Percentiles rank a stretch among this genome's conserved stretches.
phyloP scores from a whole-genome alignment of 1,140 invertebrate species.

The Cepaea nemoralis region DNA sequence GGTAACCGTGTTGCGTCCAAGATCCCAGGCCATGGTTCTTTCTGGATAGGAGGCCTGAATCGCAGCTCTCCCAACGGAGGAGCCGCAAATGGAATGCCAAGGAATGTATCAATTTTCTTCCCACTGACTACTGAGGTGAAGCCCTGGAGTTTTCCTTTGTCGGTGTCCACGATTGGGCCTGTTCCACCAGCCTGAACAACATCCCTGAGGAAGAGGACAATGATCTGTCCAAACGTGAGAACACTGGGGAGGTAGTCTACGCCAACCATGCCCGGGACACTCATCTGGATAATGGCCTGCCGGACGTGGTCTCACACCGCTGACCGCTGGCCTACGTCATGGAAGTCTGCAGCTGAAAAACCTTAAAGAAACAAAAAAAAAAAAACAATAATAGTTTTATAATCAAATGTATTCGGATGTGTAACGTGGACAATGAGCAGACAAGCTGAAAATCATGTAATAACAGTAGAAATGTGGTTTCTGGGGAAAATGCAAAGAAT shows the following conservation, averaged over 20 bases:
- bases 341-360: no score
- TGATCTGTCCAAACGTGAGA: background rate
- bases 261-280: background rate
- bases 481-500: no score
- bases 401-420: no score
- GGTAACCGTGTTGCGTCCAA: constrained; percentile 82
- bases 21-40: constrained; percentile 84
- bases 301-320: no score
- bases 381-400: background rate
- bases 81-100: constrained; percentile 92
- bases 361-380: background rate
- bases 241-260: background rate
- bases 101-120: constrained; percentile 89
- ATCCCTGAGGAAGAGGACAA: background rate
- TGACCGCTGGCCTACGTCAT: no score
- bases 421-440: no score
- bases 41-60: constrained; percentile 88
- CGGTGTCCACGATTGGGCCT: constrained; percentile 52
- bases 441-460: no score
- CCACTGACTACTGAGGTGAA: constrained; percentile 69
- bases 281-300: background rate
- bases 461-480: no score
- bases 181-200: background rate
- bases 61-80: constrained; percentile 90
- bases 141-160: constrained; percentile 61